A percentile compares a stretch with the other conserved stretches of the same genome.
These are phyloP conservation scores for Platichthys flesus DNA, from an alignment of 2,113 vertebrate species.

Conservation along the genomic window DNA sequence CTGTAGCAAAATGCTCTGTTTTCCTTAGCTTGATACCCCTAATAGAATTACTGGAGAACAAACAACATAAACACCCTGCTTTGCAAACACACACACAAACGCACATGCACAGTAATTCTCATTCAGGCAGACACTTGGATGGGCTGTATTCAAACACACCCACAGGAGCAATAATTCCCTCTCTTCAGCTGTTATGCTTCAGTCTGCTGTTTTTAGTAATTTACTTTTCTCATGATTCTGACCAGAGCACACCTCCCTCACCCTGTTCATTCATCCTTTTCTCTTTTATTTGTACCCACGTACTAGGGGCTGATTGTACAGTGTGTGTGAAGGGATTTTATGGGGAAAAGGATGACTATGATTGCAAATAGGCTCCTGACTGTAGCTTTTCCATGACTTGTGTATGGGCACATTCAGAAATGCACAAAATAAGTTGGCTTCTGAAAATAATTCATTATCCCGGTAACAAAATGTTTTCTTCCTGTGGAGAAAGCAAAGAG, in stretches of 20 bases:
- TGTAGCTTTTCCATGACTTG: background rate
- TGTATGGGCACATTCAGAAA: background rate
- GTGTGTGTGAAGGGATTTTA: conserved; percentile 13
- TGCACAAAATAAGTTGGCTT: too few relatives aligned
- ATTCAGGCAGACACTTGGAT: conserved; percentile 10
- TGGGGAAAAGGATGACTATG: background rate
- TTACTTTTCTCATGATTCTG: conserved; percentile 28
- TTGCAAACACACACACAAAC: background rate
- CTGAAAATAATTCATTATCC: too few relatives aligned
- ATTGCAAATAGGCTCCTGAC: conserved; percentile 31
- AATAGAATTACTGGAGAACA: conserved; percentile 31
- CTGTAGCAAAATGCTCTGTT: conserved; percentile 44
- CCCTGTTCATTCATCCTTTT: conserved; percentile 20
- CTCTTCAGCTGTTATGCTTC: background rate
- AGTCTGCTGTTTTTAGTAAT: conserved; percentile 22
- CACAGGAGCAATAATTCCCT: conserved; percentile 12
- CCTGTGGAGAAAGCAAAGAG: too few relatives aligned
- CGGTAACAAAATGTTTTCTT: too few relatives aligned
- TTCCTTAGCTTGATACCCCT: conserved; percentile 50
- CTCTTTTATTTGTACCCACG: conserved; percentile 47
- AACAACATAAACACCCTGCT: conserved; percentile 15
- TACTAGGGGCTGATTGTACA: conserved; percentile 26
- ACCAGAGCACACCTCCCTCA: conserved; percentile 26
- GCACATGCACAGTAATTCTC: background rate
- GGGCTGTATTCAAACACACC: conserved; percentile 22